phyloP scores from a whole-genome alignment of 2,888 invertebrate species.

The Idaea aversata region DNA sequence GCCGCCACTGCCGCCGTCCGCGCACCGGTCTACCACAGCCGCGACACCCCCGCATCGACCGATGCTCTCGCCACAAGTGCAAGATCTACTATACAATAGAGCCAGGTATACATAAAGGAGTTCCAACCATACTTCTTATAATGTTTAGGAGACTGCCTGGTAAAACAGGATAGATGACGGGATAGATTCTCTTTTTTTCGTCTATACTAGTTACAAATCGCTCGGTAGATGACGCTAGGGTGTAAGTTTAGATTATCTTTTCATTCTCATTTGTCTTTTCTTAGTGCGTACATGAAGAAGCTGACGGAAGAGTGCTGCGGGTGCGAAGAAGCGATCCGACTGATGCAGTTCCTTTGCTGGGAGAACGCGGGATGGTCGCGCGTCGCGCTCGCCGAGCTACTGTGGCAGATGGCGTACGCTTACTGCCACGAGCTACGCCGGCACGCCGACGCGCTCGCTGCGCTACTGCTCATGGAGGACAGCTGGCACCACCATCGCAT shows the following conservation, averaged over 20 bases:
- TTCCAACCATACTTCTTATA: not conserved
- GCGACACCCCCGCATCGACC: conserved; percentile 37
- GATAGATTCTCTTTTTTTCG: too few relatives aligned
- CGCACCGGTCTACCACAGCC: conserved; percentile 27
- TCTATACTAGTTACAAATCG: too few relatives aligned
- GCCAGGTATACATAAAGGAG: conserved; percentile 80
- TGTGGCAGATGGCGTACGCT: conserved; percentile 94
- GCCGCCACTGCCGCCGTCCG: conserved; percentile 21
- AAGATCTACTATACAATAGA: conserved; percentile 90
- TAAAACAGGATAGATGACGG: too few relatives aligned
- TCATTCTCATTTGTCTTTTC: conserved; percentile 8
- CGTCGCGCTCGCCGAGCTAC: conserved; percentile 91
- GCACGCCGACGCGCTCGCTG: conserved; percentile 93
- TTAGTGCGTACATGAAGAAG: conserved; percentile 90
- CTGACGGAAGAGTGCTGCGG: conserved; percentile 96
- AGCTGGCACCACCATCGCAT: conserved; percentile 98
- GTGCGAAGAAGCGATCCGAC: conserved; percentile 93
- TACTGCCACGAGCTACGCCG: conserved; percentile 97
- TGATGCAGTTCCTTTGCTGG: conserved; percentile 97
- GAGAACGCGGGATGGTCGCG: conserved; percentile 97
- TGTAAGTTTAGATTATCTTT: too few relatives aligned
- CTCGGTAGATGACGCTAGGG: too few relatives aligned
- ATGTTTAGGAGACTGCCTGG: not conserved
- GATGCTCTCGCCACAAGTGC: conserved; percentile 80
- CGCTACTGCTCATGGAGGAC: conserved; percentile 94